Evolutionary conservation across 2,888 invertebrate genomes (phyloP), one percentile per base, ranked within the genome.

Genomic region (Schrankia costaestrigalis): DNA sequence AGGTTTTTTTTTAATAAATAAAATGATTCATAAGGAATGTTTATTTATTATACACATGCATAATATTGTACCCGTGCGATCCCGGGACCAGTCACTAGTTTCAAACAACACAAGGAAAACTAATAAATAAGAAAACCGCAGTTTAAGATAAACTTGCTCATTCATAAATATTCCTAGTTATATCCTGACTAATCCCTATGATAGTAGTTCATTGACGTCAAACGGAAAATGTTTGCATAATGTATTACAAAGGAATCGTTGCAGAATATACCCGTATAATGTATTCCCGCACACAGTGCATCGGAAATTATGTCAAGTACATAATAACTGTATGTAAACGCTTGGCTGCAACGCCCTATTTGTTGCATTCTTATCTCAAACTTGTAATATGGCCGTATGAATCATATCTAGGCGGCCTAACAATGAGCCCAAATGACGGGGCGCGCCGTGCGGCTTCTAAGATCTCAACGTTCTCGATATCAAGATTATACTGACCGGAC

Each of bases 401-500:
- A 76, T 77, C 73, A 66, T 63, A 71, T 74, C 76, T 73, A 66
- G 70, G 61, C 69, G 64, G 64, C 58, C 68, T 70, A 72, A 83
- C 83, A 84, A 84, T 86, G 73, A 71, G 59, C 57, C 63, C 65
- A 80, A 83, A 71, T 78, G 83, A 81, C 79, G 71, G 77, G 78
- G 75, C 69, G 78, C 75, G 78, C 66, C 66, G 58, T 61, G 67
- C 81, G 81, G 82, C 71, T 61, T 59, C 72, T 82, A 61, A 68
- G 80, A 84, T 82, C 78, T 45, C 27, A 30, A 42, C 37, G 26
- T 32, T 50, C 45, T 78, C 77, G 74, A 71, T 71, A 65, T 67
- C 46, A 51, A 72, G 78, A 79, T 81, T 70, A 50, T 54, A 75
- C 75, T 77, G 70, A 69, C 74, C 73, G 72, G 61, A 71, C 74